These are phyloP conservation scores for Caligus rogercresseyi DNA, from an alignment of 1,140 invertebrate species.

Conservation along the genomic window DNA sequence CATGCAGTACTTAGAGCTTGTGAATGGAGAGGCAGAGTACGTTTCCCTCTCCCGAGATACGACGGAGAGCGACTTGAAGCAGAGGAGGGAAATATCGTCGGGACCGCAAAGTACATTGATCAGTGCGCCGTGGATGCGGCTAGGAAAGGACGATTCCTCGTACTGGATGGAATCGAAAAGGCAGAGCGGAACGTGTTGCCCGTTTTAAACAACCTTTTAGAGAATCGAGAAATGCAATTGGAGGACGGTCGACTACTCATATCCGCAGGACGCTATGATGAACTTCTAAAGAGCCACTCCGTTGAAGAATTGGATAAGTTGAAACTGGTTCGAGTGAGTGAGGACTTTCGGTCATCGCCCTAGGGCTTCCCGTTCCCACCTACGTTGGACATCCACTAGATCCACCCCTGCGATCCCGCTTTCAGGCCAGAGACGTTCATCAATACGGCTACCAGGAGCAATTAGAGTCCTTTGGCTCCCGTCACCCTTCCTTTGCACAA, in stretches of 20 bases:
- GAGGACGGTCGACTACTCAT: conserved; percentile 90
- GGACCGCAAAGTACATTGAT: conserved; percentile 78
- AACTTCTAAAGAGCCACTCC: conserved; percentile 42
- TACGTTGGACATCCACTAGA: conserved; percentile 83
- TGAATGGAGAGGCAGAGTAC: conserved; percentile 75
- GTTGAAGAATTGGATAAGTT: conserved; percentile 58
- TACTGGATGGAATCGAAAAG: conserved; percentile 94
- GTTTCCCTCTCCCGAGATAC: conserved; percentile 83
- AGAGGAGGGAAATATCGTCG: conserved; percentile 73
- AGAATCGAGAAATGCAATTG: conserved; percentile 94
- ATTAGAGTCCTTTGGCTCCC: neutral
- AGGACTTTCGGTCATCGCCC: conserved; percentile 80
- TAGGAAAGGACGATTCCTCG: conserved; percentile 60
- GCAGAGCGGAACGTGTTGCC: conserved; percentile 91
- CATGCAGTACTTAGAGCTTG: conserved; percentile 66
- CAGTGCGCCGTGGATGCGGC: conserved; percentile 85
- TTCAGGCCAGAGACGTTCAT: conserved; percentile 70
- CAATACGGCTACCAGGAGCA: conserved; percentile 29
- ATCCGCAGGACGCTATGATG: conserved; percentile 68
- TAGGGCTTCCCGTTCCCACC: conserved; percentile 67
- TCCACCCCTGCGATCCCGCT: conserved; percentile 80
- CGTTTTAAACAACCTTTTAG: conserved; percentile 91
- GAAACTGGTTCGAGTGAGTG: conserved; percentile 69
- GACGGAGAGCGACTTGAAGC: conserved; percentile 89
- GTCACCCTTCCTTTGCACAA: conserved; percentile 16